Evolutionary conservation across 2,888 invertebrate genomes (phyloP).

Genomic region (Leptura quadrifasciata): DNA sequence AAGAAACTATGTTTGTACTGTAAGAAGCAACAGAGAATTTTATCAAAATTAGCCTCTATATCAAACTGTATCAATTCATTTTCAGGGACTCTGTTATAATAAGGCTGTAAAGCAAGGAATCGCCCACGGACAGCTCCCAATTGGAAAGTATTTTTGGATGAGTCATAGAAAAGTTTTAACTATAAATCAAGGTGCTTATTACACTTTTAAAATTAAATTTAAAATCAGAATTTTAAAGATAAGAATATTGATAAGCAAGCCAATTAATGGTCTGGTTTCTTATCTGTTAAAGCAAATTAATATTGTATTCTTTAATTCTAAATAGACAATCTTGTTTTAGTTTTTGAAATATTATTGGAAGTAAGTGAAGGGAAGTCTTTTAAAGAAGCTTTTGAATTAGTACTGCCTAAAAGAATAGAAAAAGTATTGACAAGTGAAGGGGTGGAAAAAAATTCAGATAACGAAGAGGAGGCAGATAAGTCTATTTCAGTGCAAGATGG

Average conservation of each 20-base stretch:
- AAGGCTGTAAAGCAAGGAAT: constrained; percentile 87
- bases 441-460: neutral
- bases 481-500: neutral
- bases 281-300: neutral
- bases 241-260: too few species aligned
- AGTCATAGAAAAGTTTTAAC: constrained; percentile 95
- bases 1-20: too few species aligned
- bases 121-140: constrained; percentile 89
- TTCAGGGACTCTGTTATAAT: constrained; percentile 88
- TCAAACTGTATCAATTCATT: constrained; percentile 48
- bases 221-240: too few species aligned
- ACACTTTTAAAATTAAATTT: too few species aligned
- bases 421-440: constrained; percentile 49
- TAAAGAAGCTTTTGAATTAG: constrained; percentile 86
- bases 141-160: constrained; percentile 92
- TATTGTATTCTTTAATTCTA: neutral
- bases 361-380: constrained; percentile 87
- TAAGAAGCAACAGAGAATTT: too few species aligned
- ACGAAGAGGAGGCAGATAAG: neutral
- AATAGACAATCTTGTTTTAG: constrained; percentile 73
- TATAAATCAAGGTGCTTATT: constrained; percentile 89
- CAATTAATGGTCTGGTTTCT: neutral
- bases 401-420: constrained; percentile 79
- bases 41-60: too few species aligned
- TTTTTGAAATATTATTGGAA: constrained; percentile 88